These are phyloP conservation scores for Micronisus gabar DNA, from an alignment of 2,113 vertebrate genomes.

Conservation along the genomic window DNA sequence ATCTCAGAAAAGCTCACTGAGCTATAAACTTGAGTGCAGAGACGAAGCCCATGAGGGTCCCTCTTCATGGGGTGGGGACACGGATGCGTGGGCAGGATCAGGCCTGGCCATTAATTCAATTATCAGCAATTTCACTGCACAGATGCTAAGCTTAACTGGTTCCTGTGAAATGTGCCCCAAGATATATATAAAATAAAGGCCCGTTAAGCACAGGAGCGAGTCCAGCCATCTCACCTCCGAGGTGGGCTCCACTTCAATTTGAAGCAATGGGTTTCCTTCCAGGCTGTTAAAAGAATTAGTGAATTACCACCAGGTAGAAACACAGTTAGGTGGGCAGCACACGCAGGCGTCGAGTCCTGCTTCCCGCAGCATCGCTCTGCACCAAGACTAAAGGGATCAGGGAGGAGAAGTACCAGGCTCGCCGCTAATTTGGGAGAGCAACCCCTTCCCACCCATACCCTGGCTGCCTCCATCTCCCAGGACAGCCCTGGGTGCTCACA, in stretches of 20 bases:
- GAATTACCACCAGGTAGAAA: background rate
- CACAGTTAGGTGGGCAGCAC: background rate
- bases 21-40: background rate
- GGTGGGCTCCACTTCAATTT: conserved; percentile 97
- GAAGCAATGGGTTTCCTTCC: conserved; percentile 93
- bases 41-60: background rate
- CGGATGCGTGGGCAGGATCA: background rate
- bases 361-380: background rate
- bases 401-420: background rate
- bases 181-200: background rate
- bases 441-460: background rate
- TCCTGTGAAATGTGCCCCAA: background rate
- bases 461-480: rapidly evolving
- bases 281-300: conserved; percentile 71
- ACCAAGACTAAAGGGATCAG: background rate
- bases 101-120: background rate
- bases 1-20: background rate
- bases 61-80: background rate
- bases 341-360: rapidly evolving
- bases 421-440: background rate
- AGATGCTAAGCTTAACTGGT: background rate
- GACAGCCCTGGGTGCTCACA: background rate
- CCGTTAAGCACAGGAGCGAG: background rate
- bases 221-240: conserved; percentile 84
- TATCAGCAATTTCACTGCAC: background rate